Evolutionary conservation across 2,888 invertebrate species (phyloP), one percentile per base, ranked within the genome.

Genomic region (Escarpia spicata): DNA sequence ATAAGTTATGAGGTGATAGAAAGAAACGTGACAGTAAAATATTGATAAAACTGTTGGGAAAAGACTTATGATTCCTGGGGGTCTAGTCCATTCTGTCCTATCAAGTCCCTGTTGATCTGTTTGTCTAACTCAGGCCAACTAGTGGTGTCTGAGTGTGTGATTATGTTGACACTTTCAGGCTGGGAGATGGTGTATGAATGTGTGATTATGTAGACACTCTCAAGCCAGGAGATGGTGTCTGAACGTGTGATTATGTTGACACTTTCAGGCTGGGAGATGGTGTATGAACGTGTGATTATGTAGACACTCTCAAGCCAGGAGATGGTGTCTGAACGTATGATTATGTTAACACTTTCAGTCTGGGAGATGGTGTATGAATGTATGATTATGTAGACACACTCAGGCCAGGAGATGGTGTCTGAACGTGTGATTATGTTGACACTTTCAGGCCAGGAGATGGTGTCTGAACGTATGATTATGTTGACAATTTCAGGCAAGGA

Each of bases 371-470:
- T 10, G 10, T 10, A 0, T 45, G 98, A 98, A 95, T 99, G 60
- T 60, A 19, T 60, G 60, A 26, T 60, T 60, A 60, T 19, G 60
- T 10, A 9, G 60, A 31, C n/a, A 6, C 8, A 90, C 43, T 4
- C 94, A 96, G 95, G 94, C 89, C 75, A 93, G 37, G 58, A 93
- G n/a, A 92, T 96, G 8, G 93, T 93, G 6, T 93, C 95, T 10
- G 98, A 98, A 95, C 99, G 99, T 96, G 97, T 98, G 92, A 97
- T 97, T 43, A 99, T 99, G 97, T 98, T 99, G 97, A 97, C 75
- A 75, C n/a, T 26, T 75, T 75, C n/a, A 26, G 75, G n/a, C 75
- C 2, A 26, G 26, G 19, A 44, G 52, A 91, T 90, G 8, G 4
- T 52, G 19, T 92, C 26, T 58, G 52, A 19, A 75, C 44, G 31